Percentiles rank a stretch among this genome's conserved stretches.
phyloP scores from a whole-genome alignment of 2,113 vertebrate genomes.

The Scortum barcoo region DNA sequence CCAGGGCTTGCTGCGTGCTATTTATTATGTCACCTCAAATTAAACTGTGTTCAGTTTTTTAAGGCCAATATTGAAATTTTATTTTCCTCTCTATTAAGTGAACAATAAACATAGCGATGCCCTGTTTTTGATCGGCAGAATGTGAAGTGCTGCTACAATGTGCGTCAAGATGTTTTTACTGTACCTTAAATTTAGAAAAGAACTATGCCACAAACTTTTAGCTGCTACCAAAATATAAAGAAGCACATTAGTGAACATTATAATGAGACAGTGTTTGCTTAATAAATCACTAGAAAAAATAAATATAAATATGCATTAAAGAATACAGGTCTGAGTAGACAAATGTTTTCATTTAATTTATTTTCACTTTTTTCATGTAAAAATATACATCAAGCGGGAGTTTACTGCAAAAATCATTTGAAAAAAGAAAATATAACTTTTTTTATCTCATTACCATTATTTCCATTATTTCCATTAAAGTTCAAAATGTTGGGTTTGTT shows the following conservation, averaged over 20 bases:
- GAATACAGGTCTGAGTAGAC: slow-evolving; percentile 14
- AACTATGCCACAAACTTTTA: background rate
- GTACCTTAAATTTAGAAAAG: background rate
- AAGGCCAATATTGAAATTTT: background rate
- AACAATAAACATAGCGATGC: background rate
- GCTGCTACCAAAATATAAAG: background rate
- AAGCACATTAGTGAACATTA: background rate
- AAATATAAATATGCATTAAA: background rate
- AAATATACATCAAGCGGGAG: slow-evolving; percentile 54
- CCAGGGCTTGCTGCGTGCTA: background rate
- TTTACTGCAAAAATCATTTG: slow-evolving; percentile 12
- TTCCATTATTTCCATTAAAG: background rate
- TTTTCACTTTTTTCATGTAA: slow-evolving; percentile 54
- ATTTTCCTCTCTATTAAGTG: background rate
- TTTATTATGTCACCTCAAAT: slow-evolving; percentile 11
- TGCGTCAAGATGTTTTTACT: background rate
- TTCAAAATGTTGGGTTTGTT: slow-evolving; percentile 1
- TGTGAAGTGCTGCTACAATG: background rate
- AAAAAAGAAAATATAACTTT: slow-evolving; percentile 19
- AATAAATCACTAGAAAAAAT: background rate
- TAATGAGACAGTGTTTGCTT: background rate
- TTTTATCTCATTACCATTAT: background rate
- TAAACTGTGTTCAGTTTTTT: background rate
- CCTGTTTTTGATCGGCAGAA: background rate
- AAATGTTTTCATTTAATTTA: slow-evolving; percentile 33